phyloP scores from a whole-genome alignment of 2,888 invertebrate genomes.

The Malthinus flaveolus region DNA sequence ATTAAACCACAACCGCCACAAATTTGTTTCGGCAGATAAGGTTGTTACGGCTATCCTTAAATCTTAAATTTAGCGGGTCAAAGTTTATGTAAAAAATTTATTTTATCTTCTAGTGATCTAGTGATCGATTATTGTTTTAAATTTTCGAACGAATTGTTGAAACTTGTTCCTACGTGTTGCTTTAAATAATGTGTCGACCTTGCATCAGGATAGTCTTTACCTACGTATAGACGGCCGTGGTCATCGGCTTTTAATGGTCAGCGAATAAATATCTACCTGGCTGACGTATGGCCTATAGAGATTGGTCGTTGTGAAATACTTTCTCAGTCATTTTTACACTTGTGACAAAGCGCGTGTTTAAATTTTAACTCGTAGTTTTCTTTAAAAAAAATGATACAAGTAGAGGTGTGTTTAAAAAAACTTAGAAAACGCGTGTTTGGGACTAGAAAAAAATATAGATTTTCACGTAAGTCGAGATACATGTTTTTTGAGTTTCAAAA shows the following conservation, averaged over 20 bases:
- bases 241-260: slow-evolving; percentile 24
- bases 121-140: background rate
- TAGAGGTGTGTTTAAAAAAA: slow-evolving; percentile 18
- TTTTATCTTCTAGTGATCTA: too few relatives aligned
- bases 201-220: slow-evolving; percentile 18
- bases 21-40: too few relatives aligned
- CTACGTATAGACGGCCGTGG: slow-evolving; percentile 16
- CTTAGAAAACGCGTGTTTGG: slow-evolving; percentile 26
- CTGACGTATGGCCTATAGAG: background rate
- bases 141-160: background rate
- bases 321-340: slow-evolving; percentile 14
- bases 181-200: slow-evolving; percentile 14
- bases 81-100: too few relatives aligned
- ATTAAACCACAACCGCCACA: too few relatives aligned
- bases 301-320: slow-evolving; percentile 13
- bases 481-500: background rate
- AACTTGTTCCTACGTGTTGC: too few relatives aligned
- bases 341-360: slow-evolving; percentile 6
- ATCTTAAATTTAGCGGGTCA: too few relatives aligned
- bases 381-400: slow-evolving; percentile 12
- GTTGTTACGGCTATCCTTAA: too few relatives aligned
- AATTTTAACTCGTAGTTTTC: background rate
- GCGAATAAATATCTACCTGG: slow-evolving; percentile 14
- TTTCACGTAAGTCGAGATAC: slow-evolving; percentile 17
- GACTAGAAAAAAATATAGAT: slow-evolving; percentile 21